These are phyloP conservation scores for Neoascia interrupta DNA, from an alignment of 2,888 invertebrate genomes.

Conservation along the genomic window DNA sequence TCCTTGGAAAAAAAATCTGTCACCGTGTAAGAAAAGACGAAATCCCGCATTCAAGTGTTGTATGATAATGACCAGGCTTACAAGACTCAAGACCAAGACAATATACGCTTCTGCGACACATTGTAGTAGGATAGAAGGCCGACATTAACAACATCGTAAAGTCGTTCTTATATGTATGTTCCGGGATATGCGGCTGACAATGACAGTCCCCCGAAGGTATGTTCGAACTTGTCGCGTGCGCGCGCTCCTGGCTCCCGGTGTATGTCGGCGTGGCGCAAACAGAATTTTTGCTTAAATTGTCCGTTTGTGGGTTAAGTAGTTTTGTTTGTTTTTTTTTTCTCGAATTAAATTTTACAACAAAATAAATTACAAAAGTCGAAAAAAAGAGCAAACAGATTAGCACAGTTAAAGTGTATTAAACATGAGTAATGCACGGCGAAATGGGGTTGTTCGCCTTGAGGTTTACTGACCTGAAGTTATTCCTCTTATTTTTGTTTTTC, in stretches of 20 bases:
- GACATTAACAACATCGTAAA: conserved; percentile 37
- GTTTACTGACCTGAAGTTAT: conserved; percentile 54
- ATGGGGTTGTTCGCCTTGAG: conserved; percentile 53
- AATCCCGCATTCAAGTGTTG: not conserved
- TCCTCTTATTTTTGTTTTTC: conserved; percentile 1
- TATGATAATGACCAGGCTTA: conserved; percentile 16
- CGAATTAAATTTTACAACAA: too few relatives aligned
- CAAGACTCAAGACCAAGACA: conserved; percentile 10
- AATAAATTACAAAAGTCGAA: too few relatives aligned
- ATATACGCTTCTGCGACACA: not conserved
- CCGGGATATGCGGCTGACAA: not conserved
- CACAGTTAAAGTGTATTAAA: conserved; percentile 44
- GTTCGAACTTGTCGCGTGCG: conserved; percentile 46
- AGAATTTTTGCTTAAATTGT: too few relatives aligned
- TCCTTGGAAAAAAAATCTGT: not conserved
- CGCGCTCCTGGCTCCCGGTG: too few relatives aligned
- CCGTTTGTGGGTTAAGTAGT: conserved; percentile 44
- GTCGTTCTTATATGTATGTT: conserved; percentile 15
- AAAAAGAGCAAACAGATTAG: not conserved
- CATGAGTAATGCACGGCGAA: conserved; percentile 12
- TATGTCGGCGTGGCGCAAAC: too few relatives aligned
- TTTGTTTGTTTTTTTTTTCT: not conserved
- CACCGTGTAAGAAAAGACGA: not conserved
- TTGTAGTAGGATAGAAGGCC: too few relatives aligned
- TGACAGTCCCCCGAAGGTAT: conserved; percentile 3